A percentile compares a stretch with the other conserved stretches of the same genome.
Conservation (phyloP, 2,797 vertebrate species). For the Pipistrellus pipistrellus region DNA sequence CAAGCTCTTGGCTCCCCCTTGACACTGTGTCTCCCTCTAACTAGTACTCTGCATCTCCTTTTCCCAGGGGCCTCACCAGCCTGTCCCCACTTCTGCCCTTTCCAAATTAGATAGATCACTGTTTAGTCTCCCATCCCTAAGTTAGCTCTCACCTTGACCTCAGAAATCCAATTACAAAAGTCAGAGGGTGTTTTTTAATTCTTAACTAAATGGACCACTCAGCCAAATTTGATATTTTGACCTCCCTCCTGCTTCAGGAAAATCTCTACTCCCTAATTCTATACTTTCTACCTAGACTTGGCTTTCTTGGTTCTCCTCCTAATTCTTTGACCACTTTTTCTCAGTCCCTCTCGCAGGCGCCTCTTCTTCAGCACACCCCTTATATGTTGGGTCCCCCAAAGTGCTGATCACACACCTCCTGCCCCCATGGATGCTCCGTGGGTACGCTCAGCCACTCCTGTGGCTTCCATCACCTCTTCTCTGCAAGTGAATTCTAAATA, state of each 20-base stretch:
- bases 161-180: slow-evolving; percentile 18
- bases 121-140: not conserved
- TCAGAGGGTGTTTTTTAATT: not conserved
- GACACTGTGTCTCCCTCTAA: slow-evolving; percentile 56
- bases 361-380: not conserved
- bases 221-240: not conserved
- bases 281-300: not conserved
- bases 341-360: not conserved
- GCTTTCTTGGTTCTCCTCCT: not conserved
- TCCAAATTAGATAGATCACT: slow-evolving; percentile 13
- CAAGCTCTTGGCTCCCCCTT: not conserved
- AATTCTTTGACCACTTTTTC: not conserved
- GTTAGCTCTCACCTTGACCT: not conserved
- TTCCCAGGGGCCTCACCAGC: not conserved
- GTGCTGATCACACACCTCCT: not conserved
- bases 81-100: not conserved
- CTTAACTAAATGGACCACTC: not conserved
- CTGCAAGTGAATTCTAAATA: not conserved
- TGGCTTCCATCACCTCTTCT: not conserved
- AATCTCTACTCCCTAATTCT: not conserved
- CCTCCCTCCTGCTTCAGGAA: not conserved
- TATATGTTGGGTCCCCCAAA: not conserved
- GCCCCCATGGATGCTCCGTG: not conserved
- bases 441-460: not conserved
- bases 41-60: not conserved